These are phyloP conservation scores for Campoletis raptor DNA, from an alignment of 2,888 invertebrate species.

Conservation along the genomic window DNA sequence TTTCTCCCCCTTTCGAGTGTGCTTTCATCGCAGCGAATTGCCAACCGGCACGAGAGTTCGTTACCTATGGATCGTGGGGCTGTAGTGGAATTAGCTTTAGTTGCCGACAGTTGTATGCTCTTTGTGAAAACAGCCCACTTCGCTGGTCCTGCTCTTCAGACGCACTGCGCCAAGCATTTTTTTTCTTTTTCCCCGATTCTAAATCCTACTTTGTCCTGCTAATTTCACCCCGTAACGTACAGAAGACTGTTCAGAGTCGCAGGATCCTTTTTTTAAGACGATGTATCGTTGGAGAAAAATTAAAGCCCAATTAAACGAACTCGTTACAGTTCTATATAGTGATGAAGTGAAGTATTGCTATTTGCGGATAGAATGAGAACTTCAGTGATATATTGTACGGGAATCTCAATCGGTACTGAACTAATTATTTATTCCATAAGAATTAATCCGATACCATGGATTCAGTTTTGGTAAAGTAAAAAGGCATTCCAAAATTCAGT, in stretches of 20 bases:
- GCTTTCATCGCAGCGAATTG: constrained; percentile 44
- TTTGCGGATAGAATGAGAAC: neutral
- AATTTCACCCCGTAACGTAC: neutral
- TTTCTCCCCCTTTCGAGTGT: constrained; percentile 23
- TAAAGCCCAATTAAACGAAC: neutral
- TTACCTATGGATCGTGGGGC: constrained; percentile 1
- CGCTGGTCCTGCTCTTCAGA: constrained; percentile 14
- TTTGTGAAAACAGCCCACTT: constrained; percentile 59
- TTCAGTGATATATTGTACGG: neutral
- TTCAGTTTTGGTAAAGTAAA: too few relatives aligned
- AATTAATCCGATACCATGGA: neutral
- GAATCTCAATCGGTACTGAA: neutral
- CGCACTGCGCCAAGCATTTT: constrained; percentile 40
- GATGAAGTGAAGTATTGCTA: neutral
- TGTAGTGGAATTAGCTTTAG: constrained; percentile 67
- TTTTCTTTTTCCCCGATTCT: constrained; percentile 4
- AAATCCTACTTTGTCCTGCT: constrained; percentile 11
- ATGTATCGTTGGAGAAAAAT: neutral
- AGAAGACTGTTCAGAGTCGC: neutral
- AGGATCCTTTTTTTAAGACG: neutral
- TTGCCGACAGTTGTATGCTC: constrained; percentile 55
- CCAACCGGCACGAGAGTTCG: constrained; percentile 37
- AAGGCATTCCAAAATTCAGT: too few relatives aligned
- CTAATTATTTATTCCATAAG: neutral
- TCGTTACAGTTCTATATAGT: neutral